phyloP scores from a whole-genome alignment of 2,888 invertebrate genomes.

The Melanostoma mellinum region DNA sequence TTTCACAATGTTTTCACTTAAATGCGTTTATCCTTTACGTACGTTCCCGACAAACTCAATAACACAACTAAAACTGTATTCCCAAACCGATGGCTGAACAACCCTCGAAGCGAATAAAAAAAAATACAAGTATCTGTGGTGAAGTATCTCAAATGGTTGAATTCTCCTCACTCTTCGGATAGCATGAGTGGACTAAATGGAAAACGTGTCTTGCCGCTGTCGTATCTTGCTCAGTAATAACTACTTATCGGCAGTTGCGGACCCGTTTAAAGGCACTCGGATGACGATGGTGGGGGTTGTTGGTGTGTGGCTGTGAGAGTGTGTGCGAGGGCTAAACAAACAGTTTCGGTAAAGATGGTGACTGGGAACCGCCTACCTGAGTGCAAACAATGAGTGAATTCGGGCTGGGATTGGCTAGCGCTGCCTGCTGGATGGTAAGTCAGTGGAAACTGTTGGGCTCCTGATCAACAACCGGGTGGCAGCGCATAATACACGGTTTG shows the following conservation, averaged over 20 bases:
- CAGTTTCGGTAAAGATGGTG: slow-evolving; percentile 71
- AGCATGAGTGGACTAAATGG: slow-evolving; percentile 62
- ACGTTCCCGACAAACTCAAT: slow-evolving; percentile 56
- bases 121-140: slow-evolving; percentile 32
- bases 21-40: slow-evolving; percentile 34
- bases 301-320: slow-evolving; percentile 48
- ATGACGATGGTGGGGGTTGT: slow-evolving; percentile 63
- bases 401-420: slow-evolving; percentile 69
- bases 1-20: slow-evolving; percentile 24
- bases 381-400: slow-evolving; percentile 62
- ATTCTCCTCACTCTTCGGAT: slow-evolving; percentile 67
- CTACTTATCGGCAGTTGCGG: slow-evolving; percentile 74
- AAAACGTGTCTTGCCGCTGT: slow-evolving; percentile 77
- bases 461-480: slow-evolving; percentile 79
- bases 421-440: slow-evolving; percentile 79
- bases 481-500: slow-evolving; percentile 67
- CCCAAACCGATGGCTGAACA: slow-evolving; percentile 59
- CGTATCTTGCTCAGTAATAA: slow-evolving; percentile 80
- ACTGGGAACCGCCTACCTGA: slow-evolving; percentile 70
- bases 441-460: slow-evolving; percentile 80
- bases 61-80: slow-evolving; percentile 63
- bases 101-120: slow-evolving; percentile 53
- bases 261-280: slow-evolving; percentile 72
- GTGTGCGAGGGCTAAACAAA: slow-evolving; percentile 66
- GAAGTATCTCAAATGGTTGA: slow-evolving; percentile 24